Conservation (phyloP, 2,888 invertebrate species). For the Caenorhabditis macrosperma region DNA sequence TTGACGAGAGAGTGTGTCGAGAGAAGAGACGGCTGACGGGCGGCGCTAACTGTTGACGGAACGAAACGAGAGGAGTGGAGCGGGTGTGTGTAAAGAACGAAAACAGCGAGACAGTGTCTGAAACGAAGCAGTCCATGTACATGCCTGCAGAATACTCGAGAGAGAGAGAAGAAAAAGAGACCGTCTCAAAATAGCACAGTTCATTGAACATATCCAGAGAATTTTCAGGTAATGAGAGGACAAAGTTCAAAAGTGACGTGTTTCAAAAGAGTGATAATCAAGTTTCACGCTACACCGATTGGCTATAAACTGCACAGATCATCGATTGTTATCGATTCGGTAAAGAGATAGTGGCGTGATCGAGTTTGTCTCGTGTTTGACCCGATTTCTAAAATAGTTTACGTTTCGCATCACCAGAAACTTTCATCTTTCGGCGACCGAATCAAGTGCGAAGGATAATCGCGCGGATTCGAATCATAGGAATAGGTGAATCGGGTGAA, state of each 20-base stretch:
- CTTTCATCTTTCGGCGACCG: slow-evolving; percentile 49
- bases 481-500: slow-evolving; percentile 22
- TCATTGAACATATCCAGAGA: not conserved
- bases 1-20: slow-evolving; percentile 10
- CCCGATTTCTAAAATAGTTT: slow-evolving; percentile 17
- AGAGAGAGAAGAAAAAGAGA: too few relatives aligned
- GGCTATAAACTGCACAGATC: not conserved
- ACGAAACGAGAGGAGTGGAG: not conserved
- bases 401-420: slow-evolving; percentile 24
- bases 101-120: not conserved
- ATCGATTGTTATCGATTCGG: not conserved
- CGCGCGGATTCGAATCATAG: slow-evolving; percentile 37
- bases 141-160: too few relatives aligned
- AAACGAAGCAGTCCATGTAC: not conserved
- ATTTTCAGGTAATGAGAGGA: not conserved
- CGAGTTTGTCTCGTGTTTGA: slow-evolving; percentile 16
- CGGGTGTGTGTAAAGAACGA: not conserved
- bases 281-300: not conserved
- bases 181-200: too few relatives aligned
- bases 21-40: slow-evolving; percentile 5
- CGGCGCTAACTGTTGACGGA: slow-evolving; percentile 24
- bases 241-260: not conserved
- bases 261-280: too few relatives aligned
- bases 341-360: slow-evolving; percentile 49
- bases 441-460: slow-evolving; percentile 40